Evolutionary conservation across 2,888 invertebrate species (phyloP).

Genomic region (Hydraecia micacea): DNA sequence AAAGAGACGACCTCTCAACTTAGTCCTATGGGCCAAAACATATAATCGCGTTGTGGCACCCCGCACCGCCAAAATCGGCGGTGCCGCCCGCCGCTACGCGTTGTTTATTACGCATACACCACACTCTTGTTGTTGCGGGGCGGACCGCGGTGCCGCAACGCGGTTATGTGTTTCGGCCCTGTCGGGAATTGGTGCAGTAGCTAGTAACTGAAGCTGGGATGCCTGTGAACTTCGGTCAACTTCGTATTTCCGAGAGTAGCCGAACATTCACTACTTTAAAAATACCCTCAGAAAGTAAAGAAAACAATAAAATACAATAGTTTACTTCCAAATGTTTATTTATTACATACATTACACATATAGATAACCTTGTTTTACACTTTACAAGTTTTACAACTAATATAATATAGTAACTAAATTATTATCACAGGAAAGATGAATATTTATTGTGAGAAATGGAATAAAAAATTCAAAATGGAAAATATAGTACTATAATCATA

Average conservation of each 20-base stretch:
- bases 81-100: no score
- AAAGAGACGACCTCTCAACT: neutral
- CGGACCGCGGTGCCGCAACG: no score
- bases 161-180: no score
- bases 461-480: neutral
- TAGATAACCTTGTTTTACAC: slow-evolving; percentile 22
- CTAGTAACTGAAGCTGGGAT: neutral
- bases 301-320: neutral
- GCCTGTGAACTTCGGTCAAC: neutral
- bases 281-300: neutral
- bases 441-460: neutral
- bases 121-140: no score
- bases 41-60: no score
- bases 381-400: slow-evolving; percentile 2
- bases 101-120: no score
- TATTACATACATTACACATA: neutral
- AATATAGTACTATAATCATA: neutral
- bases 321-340: slow-evolving; percentile 21
- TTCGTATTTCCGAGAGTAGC: slow-evolving; percentile 5
- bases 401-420: neutral
- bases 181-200: neutral
- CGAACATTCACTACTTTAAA: neutral
- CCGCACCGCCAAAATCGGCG: no score
- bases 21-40: neutral
- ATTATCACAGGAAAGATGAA: slow-evolving; percentile 47